Evolutionary conservation across 30 jellyfish, hydroid and myxozoan genomes (phyloP).

Genomic region (Chironex yamaguchii): DNA sequence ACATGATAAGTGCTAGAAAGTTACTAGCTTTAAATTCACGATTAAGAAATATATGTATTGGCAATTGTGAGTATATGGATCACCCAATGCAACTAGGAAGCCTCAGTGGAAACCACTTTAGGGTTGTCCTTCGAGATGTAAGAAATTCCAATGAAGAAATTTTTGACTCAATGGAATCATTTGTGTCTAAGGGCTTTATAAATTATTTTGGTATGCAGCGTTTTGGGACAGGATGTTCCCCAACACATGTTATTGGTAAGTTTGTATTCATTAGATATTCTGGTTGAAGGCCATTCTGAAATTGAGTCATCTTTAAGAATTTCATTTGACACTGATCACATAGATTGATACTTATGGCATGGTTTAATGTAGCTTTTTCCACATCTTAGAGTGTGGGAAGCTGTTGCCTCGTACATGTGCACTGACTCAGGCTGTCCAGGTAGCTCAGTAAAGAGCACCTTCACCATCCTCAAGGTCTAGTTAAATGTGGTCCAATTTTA

Average conservation of each 20-base stretch:
- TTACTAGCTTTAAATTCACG: conserved; percentile 55
- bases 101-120: conserved; percentile 88
- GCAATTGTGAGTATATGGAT: conserved; percentile 64
- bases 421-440: too few relatives aligned
- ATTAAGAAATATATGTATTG: conserved; percentile 72
- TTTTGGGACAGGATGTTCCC: conserved; percentile 96
- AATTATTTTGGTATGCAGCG: conserved; percentile 98
- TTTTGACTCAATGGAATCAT: conserved; percentile 28
- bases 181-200: conserved; percentile 77
- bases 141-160: conserved; percentile 35
- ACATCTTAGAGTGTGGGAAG: too few relatives aligned
- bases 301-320: too few relatives aligned
- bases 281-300: too few relatives aligned
- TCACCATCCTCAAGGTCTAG: too few relatives aligned
- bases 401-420: too few relatives aligned
- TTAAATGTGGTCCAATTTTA: too few relatives aligned
- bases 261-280: too few relatives aligned
- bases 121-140: conserved; percentile 76
- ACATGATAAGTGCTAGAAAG: conserved; percentile 43
- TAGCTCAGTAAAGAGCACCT: too few relatives aligned
- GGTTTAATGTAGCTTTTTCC: too few relatives aligned
- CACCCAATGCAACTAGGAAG: conserved; percentile 84
- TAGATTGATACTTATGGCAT: too few relatives aligned
- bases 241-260: conserved; percentile 89
- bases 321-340: too few relatives aligned